Conservation (phyloP, 1,140 invertebrate genomes). For the Campoletis sonorensis region DNA sequence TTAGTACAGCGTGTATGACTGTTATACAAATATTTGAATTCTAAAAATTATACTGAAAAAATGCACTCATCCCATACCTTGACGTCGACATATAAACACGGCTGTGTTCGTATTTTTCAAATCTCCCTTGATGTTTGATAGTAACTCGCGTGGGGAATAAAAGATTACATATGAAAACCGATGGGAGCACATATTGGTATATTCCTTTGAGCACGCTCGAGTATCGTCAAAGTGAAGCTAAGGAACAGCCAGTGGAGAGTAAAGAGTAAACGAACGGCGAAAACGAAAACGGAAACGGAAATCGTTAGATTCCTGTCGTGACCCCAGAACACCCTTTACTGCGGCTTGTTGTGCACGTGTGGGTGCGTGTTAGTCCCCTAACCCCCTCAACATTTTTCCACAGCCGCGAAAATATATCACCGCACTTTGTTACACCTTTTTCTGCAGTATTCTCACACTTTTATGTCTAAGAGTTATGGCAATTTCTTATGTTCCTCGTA, state of each 20-base stretch:
- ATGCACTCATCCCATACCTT: too few relatives aligned
- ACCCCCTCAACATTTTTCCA: neutral
- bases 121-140: neutral
- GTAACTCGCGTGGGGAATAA: neutral
- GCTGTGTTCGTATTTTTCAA: neutral
- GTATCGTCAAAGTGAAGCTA: neutral
- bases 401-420: neutral
- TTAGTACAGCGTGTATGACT: too few relatives aligned
- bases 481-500: too few relatives aligned
- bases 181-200: neutral
- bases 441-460: too few relatives aligned
- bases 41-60: too few relatives aligned
- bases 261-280: neutral
- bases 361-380: neutral
- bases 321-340: constrained; percentile 7
- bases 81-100: too few relatives aligned
- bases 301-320: constrained; percentile 19
- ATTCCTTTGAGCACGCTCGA: constrained; percentile 1
- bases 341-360: neutral
- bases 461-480: too few relatives aligned
- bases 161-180: neutral
- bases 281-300: constrained; percentile 9
- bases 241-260: neutral
- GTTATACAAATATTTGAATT: too few relatives aligned
- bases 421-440: neutral